These are phyloP conservation scores for Drosophila kanapiae DNA, from an alignment of 1,140 invertebrate genomes.

Conservation along the genomic window DNA sequence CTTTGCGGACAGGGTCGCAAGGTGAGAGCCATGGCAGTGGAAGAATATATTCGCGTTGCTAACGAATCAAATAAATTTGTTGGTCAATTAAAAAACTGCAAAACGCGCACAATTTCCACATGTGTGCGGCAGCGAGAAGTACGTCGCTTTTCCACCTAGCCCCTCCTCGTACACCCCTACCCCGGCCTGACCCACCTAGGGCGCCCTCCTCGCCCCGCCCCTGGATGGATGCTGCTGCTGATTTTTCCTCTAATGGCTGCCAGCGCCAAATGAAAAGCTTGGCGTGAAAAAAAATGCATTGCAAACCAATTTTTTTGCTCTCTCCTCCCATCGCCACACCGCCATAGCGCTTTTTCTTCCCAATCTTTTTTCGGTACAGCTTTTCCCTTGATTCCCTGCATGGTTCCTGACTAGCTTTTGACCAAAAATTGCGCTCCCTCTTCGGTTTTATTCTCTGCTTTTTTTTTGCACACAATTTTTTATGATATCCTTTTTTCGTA, in stretches of 20 bases:
- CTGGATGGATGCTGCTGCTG: slow-evolving; percentile 61
- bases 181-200: background rate
- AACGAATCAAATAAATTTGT: slow-evolving; percentile 84
- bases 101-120: slow-evolving; percentile 83
- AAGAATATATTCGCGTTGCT: slow-evolving; percentile 67
- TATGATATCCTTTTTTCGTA: slow-evolving; percentile 52
- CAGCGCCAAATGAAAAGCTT: slow-evolving; percentile 79
- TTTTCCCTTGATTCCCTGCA: slow-evolving; percentile 47
- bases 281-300: slow-evolving; percentile 68
- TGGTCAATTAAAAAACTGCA: slow-evolving; percentile 84
- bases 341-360: slow-evolving; percentile 35
- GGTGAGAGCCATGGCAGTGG: slow-evolving; percentile 39
- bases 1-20: slow-evolving; percentile 17
- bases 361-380: slow-evolving; percentile 41
- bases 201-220: background rate
- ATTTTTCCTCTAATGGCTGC: slow-evolving; percentile 81
- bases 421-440: slow-evolving; percentile 54
- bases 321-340: background rate
- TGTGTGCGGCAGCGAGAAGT: slow-evolving; percentile 65
- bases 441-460: background rate
- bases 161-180: background rate
- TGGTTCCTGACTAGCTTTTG: slow-evolving; percentile 56
- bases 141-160: slow-evolving; percentile 13
- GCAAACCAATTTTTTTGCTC: slow-evolving; percentile 69
- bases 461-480: slow-evolving; percentile 55